Evolutionary conservation across 2,888 invertebrate genomes (phyloP).

Genomic region (Tenthredo scrophulariae): DNA sequence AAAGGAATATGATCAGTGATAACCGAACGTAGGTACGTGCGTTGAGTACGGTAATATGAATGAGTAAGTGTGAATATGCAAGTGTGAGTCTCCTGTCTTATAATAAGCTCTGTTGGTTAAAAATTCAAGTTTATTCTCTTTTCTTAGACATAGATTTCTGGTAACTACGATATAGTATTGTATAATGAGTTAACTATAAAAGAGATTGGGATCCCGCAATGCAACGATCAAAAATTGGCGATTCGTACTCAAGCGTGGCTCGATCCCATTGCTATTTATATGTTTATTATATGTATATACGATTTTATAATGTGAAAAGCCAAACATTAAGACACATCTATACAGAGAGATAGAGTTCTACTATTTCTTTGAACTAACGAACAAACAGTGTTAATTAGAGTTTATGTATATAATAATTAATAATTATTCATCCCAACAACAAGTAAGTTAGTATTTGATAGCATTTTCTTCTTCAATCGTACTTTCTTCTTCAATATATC

Average conservation of each 20-base stretch:
- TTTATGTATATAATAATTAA: slow-evolving; percentile 72
- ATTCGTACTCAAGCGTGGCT: slow-evolving; percentile 45
- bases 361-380: slow-evolving; percentile 70
- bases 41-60: slow-evolving; percentile 25
- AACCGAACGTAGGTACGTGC: background rate
- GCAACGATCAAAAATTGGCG: slow-evolving; percentile 41
- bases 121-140: slow-evolving; percentile 29
- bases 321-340: slow-evolving; percentile 74
- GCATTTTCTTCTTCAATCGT: slow-evolving; percentile 62
- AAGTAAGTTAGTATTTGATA: slow-evolving; percentile 71
- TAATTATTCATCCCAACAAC: slow-evolving; percentile 73
- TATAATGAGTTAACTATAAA: slow-evolving; percentile 39
- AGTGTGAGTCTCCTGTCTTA: slow-evolving; percentile 32
- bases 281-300: slow-evolving; percentile 9
- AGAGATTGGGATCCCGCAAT: slow-evolving; percentile 43
- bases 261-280: slow-evolving; percentile 30
- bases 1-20: background rate
- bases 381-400: slow-evolving; percentile 74
- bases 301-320: slow-evolving; percentile 61
- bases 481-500: slow-evolving; percentile 69
- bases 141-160: slow-evolving; percentile 24
- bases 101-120: slow-evolving; percentile 32
- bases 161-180: slow-evolving; percentile 39
- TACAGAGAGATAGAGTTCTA: slow-evolving; percentile 71
- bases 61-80: slow-evolving; percentile 18